Conservation (phyloP, 2,113 vertebrate genomes). For the Lethenteron reissneri region DNA sequence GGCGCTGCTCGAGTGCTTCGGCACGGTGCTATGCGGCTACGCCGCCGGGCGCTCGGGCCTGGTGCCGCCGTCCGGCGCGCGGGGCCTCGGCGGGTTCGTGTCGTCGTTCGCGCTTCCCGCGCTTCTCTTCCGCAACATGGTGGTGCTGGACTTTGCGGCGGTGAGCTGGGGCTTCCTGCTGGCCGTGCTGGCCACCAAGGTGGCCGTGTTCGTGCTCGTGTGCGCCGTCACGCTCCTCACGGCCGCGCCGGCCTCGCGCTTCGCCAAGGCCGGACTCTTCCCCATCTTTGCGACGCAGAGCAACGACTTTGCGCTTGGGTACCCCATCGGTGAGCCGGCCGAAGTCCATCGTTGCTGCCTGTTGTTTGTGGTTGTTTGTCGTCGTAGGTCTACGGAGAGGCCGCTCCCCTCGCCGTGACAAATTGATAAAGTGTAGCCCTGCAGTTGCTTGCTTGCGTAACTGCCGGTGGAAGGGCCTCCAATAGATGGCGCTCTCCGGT, state of each 20-base stretch:
- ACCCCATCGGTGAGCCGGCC: conserved; percentile 51
- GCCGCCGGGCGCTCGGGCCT: conserved; percentile 60
- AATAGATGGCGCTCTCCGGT: no score
- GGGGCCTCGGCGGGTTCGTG: conserved; percentile 79
- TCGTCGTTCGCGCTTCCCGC: conserved; percentile 88
- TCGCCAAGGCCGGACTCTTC: conserved; percentile 79
- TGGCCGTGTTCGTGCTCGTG: conserved; percentile 53
- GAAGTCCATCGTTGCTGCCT: no score
- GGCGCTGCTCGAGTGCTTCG: conserved; percentile 79
- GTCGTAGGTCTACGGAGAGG: no score
- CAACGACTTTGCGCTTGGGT: conserved; percentile 94
- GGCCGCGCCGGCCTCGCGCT: conserved; percentile 45
- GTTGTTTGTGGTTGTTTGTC: no score
- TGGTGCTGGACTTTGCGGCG: conserved; percentile 62
- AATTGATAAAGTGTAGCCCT: no score
- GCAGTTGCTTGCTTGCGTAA: no score
- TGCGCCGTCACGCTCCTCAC: conserved; percentile 59
- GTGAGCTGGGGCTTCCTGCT: conserved; percentile 85
- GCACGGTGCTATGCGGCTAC: conserved; percentile 84
- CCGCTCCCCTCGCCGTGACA: no score
- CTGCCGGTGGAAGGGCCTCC: no score
- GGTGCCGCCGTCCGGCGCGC: conserved; percentile 65
- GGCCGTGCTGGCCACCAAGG: conserved; percentile 75
- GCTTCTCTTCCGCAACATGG: conserved; percentile 92
- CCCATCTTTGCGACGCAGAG: conserved; percentile 96